A percentile compares a stretch with the other conserved stretches of the same genome.
Conservation (phyloP, 1,140 invertebrate species). For the Listronotus bonariensis region DNA sequence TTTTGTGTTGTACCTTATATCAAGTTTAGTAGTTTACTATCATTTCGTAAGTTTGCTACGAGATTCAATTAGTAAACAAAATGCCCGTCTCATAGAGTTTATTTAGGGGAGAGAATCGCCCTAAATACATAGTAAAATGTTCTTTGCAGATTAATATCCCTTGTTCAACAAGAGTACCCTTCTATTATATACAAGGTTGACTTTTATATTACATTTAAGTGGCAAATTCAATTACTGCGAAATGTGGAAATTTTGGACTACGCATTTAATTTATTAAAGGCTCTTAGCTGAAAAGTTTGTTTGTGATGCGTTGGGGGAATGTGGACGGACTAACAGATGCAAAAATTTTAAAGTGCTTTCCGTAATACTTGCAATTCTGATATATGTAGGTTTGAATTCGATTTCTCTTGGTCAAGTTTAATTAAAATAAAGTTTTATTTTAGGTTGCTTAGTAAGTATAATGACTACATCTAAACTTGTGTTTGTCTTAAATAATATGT, state of each 20-base stretch:
- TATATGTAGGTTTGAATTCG: too few relatives aligned
- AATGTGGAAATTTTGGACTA: slow-evolving; percentile 24
- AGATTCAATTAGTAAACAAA: slow-evolving; percentile 40
- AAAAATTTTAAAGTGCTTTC: too few relatives aligned
- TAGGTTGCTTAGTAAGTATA: too few relatives aligned
- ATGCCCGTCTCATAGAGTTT: slow-evolving; percentile 35
- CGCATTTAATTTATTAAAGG: slow-evolving; percentile 33
- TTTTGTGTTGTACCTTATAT: slow-evolving; percentile 31
- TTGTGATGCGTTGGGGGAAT: neutral
- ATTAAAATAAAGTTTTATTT: too few relatives aligned
- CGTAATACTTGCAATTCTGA: too few relatives aligned
- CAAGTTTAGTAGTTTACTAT: slow-evolving; percentile 35
- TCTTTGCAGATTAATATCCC: slow-evolving; percentile 39
- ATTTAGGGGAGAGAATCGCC: slow-evolving; percentile 30
- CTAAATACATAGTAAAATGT: slow-evolving; percentile 38
- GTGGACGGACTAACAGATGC: too few relatives aligned
- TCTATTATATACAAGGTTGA: slow-evolving; percentile 35
- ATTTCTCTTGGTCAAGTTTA: too few relatives aligned
- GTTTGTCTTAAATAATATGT: too few relatives aligned
- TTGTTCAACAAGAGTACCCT: slow-evolving; percentile 37
- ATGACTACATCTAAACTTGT: too few relatives aligned
- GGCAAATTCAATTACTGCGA: slow-evolving; percentile 36
- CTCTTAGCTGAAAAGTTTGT: slow-evolving; percentile 24
- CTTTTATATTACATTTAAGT: slow-evolving; percentile 38
- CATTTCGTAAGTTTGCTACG: slow-evolving; percentile 32